A percentile compares a stretch with the other conserved stretches of the same genome.
Evolutionary conservation across 1,140 invertebrate species (phyloP).

Genomic region (Hylaeus anthracinus): DNA sequence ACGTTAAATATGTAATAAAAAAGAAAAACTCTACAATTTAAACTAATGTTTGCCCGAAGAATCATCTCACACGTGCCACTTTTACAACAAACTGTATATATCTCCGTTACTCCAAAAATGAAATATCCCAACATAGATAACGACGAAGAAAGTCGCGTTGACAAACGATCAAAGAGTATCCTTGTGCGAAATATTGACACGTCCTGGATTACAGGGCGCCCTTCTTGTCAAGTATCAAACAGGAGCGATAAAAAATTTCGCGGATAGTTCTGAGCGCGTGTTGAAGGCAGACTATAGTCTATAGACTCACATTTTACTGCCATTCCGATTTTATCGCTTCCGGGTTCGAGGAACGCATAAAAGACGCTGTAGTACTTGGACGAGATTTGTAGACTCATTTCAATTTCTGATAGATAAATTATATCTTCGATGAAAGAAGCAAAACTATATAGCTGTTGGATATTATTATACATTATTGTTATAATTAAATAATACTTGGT

Average conservation of each 20-base stretch:
- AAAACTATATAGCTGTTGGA: too few species aligned
- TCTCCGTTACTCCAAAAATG: not conserved
- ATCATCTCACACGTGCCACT: too few species aligned
- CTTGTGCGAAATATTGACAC: conserved; percentile 26
- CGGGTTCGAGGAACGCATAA: not conserved
- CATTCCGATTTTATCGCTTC: conserved; percentile 30
- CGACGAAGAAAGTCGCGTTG: not conserved
- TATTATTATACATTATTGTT: too few species aligned
- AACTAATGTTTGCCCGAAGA: too few species aligned
- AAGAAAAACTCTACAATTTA: too few species aligned
- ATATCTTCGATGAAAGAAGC: not conserved
- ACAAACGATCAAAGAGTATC: conserved; percentile 32
- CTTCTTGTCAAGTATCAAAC: not conserved
- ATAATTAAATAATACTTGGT: too few species aligned
- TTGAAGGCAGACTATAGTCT: conserved; percentile 10
- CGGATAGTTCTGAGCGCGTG: not conserved
- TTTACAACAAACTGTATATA: not conserved
- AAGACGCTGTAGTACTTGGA: not conserved
- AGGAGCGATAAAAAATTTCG: not conserved
- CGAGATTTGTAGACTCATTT: not conserved
- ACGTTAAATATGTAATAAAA: too few species aligned
- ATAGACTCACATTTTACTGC: not conserved
- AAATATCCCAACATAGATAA: conserved; percentile 1
- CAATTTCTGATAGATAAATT: not conserved
- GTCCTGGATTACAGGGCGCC: not conserved